A percentile compares a stretch with the other conserved stretches of the same genome.
phyloP scores from a whole-genome alignment of 2,888 invertebrate genomes.

The Cephus spinipes region DNA sequence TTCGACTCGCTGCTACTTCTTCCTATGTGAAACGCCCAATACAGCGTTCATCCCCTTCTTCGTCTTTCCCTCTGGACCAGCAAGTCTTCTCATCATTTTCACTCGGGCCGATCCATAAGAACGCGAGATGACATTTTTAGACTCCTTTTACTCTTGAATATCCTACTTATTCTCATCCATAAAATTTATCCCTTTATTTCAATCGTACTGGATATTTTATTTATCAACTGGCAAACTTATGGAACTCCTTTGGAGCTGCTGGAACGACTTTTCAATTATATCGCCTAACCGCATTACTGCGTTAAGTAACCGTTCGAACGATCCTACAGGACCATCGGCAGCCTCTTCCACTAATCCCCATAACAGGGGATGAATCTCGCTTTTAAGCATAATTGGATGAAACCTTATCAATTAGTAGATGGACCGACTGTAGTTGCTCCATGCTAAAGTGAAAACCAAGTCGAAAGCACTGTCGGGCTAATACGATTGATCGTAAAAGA shows the following conservation, averaged over 20 bases:
- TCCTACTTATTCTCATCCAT: neutral
- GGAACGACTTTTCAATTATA: neutral
- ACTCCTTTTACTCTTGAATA: neutral
- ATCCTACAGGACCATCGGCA: neutral
- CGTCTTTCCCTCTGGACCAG: constrained; percentile 18
- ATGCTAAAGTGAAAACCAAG: neutral
- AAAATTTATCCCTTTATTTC: neutral
- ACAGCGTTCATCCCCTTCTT: constrained; percentile 19
- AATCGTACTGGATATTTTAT: neutral
- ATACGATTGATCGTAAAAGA: neutral
- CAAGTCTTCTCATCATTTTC: neutral
- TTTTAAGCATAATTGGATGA: neutral
- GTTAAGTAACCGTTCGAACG: neutral
- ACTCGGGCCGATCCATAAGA: neutral
- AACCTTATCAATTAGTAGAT: neutral
- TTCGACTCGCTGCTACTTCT: constrained; percentile 12
- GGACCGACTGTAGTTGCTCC: neutral
- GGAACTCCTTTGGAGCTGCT: neutral
- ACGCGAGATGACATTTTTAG: neutral
- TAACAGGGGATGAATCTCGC: neutral
- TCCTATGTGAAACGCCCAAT: constrained; percentile 25
- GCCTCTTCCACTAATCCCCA: neutral
- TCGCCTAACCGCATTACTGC: neutral
- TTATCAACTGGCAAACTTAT: neutral
- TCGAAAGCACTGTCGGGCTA: neutral